Conservation (phyloP, 2,888 invertebrate genomes). For the Morinoia aosen region DNA sequence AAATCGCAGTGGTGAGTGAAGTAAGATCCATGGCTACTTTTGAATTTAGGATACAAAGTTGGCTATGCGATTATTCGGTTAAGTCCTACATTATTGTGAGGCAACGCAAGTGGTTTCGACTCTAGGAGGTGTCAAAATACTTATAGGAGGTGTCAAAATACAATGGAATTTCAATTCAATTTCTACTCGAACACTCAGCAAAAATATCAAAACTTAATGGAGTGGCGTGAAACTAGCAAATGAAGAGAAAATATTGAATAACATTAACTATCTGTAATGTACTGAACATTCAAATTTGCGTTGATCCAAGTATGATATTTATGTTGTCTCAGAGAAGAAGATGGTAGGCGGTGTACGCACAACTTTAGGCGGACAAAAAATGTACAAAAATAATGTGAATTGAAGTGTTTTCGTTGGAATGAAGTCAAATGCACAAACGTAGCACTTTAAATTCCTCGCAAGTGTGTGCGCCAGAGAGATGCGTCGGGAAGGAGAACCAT, state of each 20-base stretch:
- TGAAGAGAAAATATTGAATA: too few relatives aligned
- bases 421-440: not conserved
- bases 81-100: too few relatives aligned
- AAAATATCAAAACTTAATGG: not conserved
- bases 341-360: not conserved
- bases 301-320: not conserved
- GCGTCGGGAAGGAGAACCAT: too few relatives aligned
- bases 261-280: not conserved
- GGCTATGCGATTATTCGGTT: too few relatives aligned
- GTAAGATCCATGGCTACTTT: too few relatives aligned
- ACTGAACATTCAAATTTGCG: not conserved
- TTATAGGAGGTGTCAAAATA: not conserved
- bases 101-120: too few relatives aligned
- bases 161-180: not conserved
- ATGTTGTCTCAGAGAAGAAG: not conserved
- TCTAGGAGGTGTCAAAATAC: too few relatives aligned
- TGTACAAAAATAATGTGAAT: not conserved
- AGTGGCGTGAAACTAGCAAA: not conserved
- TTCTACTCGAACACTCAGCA: not conserved
- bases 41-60: too few relatives aligned
- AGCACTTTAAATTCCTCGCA: not conserved
- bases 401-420: not conserved
- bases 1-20: not conserved
- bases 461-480: not conserved
- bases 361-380: not conserved